Base-by-base conservation (phyloP, 2,888 invertebrate species). In the Dorcus hopei region DNA sequence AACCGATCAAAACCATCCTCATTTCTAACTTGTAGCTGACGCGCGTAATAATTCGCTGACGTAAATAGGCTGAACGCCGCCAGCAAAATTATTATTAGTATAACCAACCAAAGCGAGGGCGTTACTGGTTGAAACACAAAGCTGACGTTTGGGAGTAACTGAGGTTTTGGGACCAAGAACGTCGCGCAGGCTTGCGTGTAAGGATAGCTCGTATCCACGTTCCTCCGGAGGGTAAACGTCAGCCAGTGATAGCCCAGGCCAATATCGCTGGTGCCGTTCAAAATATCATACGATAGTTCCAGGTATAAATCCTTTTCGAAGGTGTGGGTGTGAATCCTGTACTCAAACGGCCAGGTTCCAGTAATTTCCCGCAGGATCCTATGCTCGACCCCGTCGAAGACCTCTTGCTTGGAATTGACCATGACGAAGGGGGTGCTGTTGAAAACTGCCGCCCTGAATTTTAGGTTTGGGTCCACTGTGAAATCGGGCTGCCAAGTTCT, bases 141-240 rank as follows among this genome's bases (percentile, higher is more conserved):
- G 3, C 66, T 65, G 19, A 47, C 48, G 9, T 63, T 54, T 6
- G 71, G 70, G 9, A 70, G 51, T 14, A 67, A 54, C 19, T 52
- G 54, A 3, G 74, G 70, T 63, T 70, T 72, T 8, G 68, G 72
- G 3, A 70, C 71, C 19, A 72, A 61, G 61, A 72, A 73, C 0
- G 71, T 71, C 6, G 63, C 52, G 58, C 71, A 72, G 11, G 61
- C 52, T 61, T 68, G 68, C 0, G 61, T 54, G 38, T 65, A 65
- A 2, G 69, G 65, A 38, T 65, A 62, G 1, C 66, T 65, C 33
- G 61, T 54, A 56, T 71, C 71, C 0, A 61, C 6, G 8, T 53
- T 48, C 11, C 48, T 57, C 5, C 49, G 8, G 6, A 42, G 23
- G 2, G 50, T 7, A 42, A 16, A 49, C n/a, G 47, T 39, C 16